Evolutionary conservation across 2,888 invertebrate genomes (phyloP).

Genomic region (Hemaris fuciformis): DNA sequence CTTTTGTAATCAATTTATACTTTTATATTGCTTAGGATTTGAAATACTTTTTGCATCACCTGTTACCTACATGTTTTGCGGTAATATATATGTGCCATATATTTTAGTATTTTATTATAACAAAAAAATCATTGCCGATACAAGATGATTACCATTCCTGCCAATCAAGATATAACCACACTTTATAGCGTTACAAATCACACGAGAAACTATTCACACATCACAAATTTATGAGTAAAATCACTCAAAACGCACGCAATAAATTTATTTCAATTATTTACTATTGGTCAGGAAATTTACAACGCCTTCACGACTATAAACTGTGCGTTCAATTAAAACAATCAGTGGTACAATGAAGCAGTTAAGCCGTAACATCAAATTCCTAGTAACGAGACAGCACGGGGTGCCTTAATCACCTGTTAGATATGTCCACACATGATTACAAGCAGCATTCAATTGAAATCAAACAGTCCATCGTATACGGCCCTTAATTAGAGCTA

Average conservation of each 20-base stretch:
- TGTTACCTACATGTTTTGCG: background rate
- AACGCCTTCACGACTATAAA: background rate
- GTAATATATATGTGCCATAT: background rate
- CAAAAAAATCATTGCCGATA: no score
- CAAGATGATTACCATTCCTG: background rate
- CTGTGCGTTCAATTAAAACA: background rate
- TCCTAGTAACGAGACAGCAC: background rate
- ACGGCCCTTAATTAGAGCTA: background rate
- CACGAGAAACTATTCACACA: background rate
- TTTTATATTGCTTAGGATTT: background rate
- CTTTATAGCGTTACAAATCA: background rate
- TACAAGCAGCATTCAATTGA: background rate
- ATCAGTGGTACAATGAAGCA: background rate
- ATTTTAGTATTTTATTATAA: background rate
- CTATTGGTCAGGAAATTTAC: background rate
- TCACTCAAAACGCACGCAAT: background rate
- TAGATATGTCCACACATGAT: background rate
- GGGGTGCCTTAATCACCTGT: background rate
- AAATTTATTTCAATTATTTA: background rate
- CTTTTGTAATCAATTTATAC: conserved; percentile 1
- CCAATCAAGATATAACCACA: background rate
- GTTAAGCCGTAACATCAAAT: background rate
- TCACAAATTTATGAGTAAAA: background rate
- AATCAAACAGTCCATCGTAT: conserved; percentile 3
- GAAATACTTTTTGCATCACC: background rate